Evolutionary conservation across 2,113 vertebrate species (phyloP).

Genomic region (Hemiscyllium ocellatum): DNA sequence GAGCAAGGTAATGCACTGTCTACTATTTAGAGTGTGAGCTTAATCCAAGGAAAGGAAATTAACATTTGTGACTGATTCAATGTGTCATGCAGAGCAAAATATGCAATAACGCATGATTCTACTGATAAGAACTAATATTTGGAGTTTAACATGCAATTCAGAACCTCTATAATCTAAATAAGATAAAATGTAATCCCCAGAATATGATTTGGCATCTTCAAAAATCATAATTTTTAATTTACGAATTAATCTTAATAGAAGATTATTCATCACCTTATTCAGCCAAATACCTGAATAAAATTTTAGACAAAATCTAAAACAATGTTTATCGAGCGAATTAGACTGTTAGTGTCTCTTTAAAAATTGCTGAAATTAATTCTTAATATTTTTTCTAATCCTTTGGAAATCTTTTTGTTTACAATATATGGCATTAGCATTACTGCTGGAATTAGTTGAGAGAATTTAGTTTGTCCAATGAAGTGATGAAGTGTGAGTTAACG

Average conservation of each 20-base stretch:
- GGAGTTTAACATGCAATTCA: background rate
- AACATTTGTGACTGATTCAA: slow-evolving; percentile 34
- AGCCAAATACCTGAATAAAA: background rate
- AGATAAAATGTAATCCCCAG: background rate
- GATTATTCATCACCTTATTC: no score
- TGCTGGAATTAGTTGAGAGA: slow-evolving; percentile 12
- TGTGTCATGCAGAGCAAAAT: slow-evolving; percentile 19
- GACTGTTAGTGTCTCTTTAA: background rate
- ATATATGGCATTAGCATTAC: background rate
- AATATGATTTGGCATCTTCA: slow-evolving; percentile 4
- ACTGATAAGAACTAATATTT: slow-evolving; percentile 32
- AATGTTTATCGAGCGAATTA: background rate
- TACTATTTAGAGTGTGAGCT: background rate
- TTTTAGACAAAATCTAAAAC: background rate
- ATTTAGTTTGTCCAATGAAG: background rate
- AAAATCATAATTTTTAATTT: background rate
- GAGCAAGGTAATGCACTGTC: background rate
- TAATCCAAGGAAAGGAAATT: background rate
- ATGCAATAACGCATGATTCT: slow-evolving; percentile 16
- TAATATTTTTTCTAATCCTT: background rate
- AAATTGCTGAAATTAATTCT: background rate
- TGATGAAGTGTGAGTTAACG: background rate
- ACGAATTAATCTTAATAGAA: slow-evolving; percentile 7
- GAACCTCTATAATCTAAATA: background rate
- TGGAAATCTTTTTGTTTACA: background rate